Conservation (phyloP, 2,888 invertebrate species). For the Ochropacha duplaris region DNA sequence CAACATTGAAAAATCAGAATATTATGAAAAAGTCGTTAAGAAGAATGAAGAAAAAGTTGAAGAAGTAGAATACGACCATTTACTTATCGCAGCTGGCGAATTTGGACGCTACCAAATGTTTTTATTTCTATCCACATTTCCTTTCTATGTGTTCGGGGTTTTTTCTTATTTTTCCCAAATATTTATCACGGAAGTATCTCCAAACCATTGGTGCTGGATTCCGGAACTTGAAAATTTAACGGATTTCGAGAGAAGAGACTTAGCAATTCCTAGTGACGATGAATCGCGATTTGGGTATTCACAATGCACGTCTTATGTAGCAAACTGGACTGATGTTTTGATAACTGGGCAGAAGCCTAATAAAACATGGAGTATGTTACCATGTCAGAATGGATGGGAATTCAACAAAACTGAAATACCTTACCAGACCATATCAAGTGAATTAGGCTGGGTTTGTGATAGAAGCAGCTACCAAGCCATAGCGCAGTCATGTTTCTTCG, state of each 20-base stretch:
- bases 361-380: conserved; percentile 38
- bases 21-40: conserved; percentile 6
- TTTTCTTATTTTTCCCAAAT: conserved; percentile 58
- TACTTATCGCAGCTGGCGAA: conserved; percentile 58
- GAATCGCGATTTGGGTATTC: conserved; percentile 53
- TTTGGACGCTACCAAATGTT: conserved; percentile 57
- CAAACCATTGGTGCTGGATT: conserved; percentile 63
- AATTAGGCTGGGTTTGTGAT: conserved; percentile 66
- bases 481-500: conserved; percentile 61
- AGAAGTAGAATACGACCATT: conserved; percentile 49
- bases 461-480: conserved; percentile 59
- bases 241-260: conserved; percentile 41
- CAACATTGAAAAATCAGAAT: background rate
- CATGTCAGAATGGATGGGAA: conserved; percentile 64
- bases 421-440: conserved; percentile 60
- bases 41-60: conserved; percentile 1
- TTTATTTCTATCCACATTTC: conserved; percentile 49
- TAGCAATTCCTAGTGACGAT: conserved; percentile 52
- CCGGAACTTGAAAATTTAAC: conserved; percentile 59
- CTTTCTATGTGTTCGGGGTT: conserved; percentile 58
- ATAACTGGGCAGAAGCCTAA: conserved; percentile 33
- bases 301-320: conserved; percentile 50
- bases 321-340: conserved; percentile 58
- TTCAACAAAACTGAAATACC: conserved; percentile 64
- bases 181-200: conserved; percentile 59